Evolutionary conservation across 2,797 vertebrate species (phyloP), one percentile per base, ranked within the genome.

Genomic region (Ctenochaetus hawaiiensis): DNA sequence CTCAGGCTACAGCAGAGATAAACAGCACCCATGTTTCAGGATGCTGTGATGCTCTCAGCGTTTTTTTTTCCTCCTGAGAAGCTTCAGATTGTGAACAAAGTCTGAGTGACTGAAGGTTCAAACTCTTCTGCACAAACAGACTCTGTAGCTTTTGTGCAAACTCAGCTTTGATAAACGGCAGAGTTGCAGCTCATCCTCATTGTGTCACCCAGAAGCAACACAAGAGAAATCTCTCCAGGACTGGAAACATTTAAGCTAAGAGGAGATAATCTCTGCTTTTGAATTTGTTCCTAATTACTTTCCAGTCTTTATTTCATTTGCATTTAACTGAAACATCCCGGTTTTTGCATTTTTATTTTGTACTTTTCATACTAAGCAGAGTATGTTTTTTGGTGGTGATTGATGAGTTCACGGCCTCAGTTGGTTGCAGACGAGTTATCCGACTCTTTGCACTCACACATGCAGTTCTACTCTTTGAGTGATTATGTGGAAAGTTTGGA

Each of bases 81-180:
- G 61, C 61, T 53, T 64, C 5, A 63, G 67, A 64, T 23, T n/a
- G 49, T 34, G 78, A 71, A 69, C 72, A 77, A 68, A 72, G 63
- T 16, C 17, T 61, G 0, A 7, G 57, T 9, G 41, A 63, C 41
- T 30, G 54, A 61, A 47, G 54, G 30, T 23, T 76, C 78, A 67
- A 53, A 72, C 64, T 18, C 53, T 13, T 68, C 57, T 57, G 66
- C 68, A 51, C 44, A 56, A 71, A 41, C 54, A 44, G 37, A 34
- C 23, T 67, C 67, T 72, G 30, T 11, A 11, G 60, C 48, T 45
- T 75, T 58, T 58, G 39, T 45, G 37, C 54, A 78, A 43, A 67
- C 71, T 71, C 70, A 43, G 64, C 49, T 64, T 61, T 82, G 73
- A 82, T 67, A 62, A 72, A 68, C 13, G 45, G 37, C 70, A 49